Conservation (phyloP, 2,113 vertebrate species). For the Sylvietta virens region DNA sequence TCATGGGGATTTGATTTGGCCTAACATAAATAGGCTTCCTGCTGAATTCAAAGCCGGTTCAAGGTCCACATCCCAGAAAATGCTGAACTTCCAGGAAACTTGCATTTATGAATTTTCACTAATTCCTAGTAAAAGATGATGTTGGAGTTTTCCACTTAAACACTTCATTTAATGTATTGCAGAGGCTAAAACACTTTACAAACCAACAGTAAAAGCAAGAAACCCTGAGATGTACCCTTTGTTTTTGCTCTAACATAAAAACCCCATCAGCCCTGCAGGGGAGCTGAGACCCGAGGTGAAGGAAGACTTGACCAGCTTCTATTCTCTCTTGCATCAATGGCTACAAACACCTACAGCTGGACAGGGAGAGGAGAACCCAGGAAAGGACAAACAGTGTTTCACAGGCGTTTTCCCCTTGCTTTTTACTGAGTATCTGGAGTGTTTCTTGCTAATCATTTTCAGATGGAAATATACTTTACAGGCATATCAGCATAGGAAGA, state of each 20-base stretch:
- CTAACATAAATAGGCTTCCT: not conserved
- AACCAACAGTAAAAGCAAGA: not conserved
- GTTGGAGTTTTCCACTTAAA: not conserved
- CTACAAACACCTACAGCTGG: not conserved
- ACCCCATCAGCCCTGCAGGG: not conserved
- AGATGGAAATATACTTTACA: constrained; percentile 41
- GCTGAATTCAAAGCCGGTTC: not conserved
- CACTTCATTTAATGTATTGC: not conserved
- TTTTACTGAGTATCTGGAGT: not conserved
- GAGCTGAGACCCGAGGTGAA: not conserved
- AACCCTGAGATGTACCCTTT: not conserved
- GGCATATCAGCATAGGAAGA: constrained; percentile 2
- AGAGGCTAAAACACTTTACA: not conserved
- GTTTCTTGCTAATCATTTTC: constrained; percentile 36
- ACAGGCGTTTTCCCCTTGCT: not conserved
- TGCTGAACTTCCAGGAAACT: not conserved
- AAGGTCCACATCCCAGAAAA: not conserved
- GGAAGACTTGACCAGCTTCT: not conserved
- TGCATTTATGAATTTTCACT: not conserved
- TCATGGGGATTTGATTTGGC: not conserved
- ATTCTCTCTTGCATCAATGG: not conserved
- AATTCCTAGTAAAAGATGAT: not conserved
- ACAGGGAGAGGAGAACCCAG: not conserved
- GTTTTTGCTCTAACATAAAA: not conserved
- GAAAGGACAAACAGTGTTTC: not conserved